These are phyloP conservation scores for Zaprionus bogoriensis DNA, from an alignment of 2,888 invertebrate genomes.

Conservation along the genomic window DNA sequence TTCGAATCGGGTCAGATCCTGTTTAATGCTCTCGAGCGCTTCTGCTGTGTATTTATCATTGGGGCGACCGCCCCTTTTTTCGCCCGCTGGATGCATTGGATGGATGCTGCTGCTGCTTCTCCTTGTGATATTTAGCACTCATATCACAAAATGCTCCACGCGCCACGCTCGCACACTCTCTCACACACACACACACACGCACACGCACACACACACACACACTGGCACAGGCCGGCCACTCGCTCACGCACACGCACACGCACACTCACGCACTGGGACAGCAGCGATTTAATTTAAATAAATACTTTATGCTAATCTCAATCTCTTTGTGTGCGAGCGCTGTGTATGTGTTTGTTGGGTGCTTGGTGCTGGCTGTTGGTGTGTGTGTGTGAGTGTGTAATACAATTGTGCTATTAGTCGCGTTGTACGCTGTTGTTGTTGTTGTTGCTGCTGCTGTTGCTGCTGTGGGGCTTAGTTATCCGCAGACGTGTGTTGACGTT, in stretches of 20 bases:
- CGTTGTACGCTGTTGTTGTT: not conserved
- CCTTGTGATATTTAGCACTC: constrained; percentile 82
- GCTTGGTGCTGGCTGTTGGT: constrained; percentile 29
- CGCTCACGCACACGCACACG: constrained; percentile 14
- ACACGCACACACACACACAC: constrained; percentile 33
- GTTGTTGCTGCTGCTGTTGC: not conserved
- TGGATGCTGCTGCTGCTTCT: constrained; percentile 67
- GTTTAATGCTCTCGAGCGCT: constrained; percentile 83
- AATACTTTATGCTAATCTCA: constrained; percentile 32
- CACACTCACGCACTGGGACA: constrained; percentile 25
- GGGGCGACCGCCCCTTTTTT: constrained; percentile 83
- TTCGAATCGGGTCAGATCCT: constrained; percentile 83
- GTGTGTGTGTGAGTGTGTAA: constrained; percentile 32
- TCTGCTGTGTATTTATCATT: constrained; percentile 83
- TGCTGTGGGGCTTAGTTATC: not conserved
- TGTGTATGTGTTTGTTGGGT: constrained; percentile 16
- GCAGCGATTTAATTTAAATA: constrained; percentile 45
- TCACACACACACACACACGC: constrained; percentile 19
- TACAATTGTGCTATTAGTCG: constrained; percentile 11
- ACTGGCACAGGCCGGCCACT: constrained; percentile 2
- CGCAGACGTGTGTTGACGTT: not conserved
- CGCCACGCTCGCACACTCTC: constrained; percentile 20
- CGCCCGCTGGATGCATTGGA: constrained; percentile 84
- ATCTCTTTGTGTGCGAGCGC: constrained; percentile 22
- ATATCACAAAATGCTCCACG: constrained; percentile 79